Evolutionary conservation across 2,797 vertebrate genomes (phyloP).

Genomic region (Capromys pilorides): DNA sequence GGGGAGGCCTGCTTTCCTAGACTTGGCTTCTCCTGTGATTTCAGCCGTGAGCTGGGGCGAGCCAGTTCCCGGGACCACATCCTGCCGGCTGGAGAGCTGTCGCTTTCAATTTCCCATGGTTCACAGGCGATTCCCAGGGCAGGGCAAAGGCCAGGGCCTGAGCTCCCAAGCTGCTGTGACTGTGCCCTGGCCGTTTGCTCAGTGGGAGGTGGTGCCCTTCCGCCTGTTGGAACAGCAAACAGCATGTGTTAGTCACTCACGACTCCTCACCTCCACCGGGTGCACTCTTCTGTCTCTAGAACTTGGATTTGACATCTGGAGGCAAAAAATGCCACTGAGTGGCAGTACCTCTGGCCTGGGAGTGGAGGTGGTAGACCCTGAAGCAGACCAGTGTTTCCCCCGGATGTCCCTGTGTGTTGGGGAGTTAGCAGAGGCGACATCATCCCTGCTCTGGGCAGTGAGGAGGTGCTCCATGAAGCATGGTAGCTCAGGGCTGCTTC

Average conservation of each 20-base stretch:
- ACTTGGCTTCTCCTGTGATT: background rate
- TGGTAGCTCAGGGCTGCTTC: background rate
- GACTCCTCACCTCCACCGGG: background rate
- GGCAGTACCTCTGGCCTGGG: background rate
- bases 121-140: fast-evolving
- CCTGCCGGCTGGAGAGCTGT: background rate
- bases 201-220: background rate
- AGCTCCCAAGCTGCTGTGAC: background rate
- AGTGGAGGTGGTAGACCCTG: background rate
- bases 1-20: background rate
- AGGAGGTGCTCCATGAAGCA: background rate
- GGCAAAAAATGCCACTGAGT: background rate
- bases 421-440: background rate
- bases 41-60: background rate
- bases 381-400: background rate
- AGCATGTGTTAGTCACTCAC: background rate
- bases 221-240: background rate
- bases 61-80: too few species aligned
- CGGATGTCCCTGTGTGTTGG: too few species aligned
- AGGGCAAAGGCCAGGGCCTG: background rate
- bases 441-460: fast-evolving
- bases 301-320: background rate
- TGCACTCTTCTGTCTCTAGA: background rate
- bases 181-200: too few species aligned
- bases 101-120: background rate